Percentiles rank a stretch among this genome's conserved stretches.
phyloP scores from a whole-genome alignment of 2,797 vertebrate species.

The Carduelis carduelis region DNA sequence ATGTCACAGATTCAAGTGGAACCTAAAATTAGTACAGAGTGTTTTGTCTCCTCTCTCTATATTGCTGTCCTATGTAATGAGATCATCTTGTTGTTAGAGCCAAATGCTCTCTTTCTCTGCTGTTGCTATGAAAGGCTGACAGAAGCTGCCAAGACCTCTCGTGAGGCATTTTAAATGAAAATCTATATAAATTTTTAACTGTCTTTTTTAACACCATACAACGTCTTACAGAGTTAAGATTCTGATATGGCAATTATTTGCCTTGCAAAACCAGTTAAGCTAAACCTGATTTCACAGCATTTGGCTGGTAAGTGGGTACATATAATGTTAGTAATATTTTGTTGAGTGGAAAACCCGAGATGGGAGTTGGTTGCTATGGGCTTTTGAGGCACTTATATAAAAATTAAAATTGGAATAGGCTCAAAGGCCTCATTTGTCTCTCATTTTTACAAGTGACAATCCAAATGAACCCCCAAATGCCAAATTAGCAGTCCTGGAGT shows the following conservation, averaged over 20 bases:
- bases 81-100: conserved; percentile 2
- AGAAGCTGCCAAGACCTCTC: conserved; percentile 17
- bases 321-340: not conserved
- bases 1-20: not conserved
- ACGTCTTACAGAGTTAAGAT: not conserved
- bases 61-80: conserved; percentile 25
- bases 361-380: not conserved
- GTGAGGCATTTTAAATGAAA: not conserved
- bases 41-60: not conserved
- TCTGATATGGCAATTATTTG: not conserved
- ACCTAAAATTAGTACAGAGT: conserved; percentile 24
- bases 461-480: not conserved
- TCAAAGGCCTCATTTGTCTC: not conserved
- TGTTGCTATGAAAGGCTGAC: not conserved
- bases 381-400: not conserved
- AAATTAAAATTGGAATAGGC: not conserved
- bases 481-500: not conserved
- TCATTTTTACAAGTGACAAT: not conserved
- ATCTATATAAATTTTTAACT: not conserved
- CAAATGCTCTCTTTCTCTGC: conserved; percentile 4
- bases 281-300: not conserved
- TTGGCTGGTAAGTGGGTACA: not conserved
- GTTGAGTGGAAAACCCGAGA: not conserved
- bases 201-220: not conserved
- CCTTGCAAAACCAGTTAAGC: not conserved